Evolutionary conservation across 2,888 invertebrate genomes (phyloP), one percentile per base, ranked within the genome.

Genomic region (Philopedon plagiatum): DNA sequence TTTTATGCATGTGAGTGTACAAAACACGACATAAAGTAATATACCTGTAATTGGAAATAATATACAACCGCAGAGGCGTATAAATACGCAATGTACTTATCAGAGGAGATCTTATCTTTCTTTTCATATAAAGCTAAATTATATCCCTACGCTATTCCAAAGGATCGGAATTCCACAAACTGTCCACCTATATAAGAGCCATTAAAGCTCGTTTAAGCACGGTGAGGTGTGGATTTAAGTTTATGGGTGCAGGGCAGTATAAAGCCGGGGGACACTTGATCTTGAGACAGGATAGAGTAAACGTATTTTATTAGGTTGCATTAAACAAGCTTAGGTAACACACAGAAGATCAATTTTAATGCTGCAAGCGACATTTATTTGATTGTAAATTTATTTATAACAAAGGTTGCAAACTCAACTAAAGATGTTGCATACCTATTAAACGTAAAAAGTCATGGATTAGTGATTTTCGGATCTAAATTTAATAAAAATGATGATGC

Each of bases 71-170:
- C 58, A 66, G 44, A 66, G 66, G 64, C 56, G 54, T 5, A 41
- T 11, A 1, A 56, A 66, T 66, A 34, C 44, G 44, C 44, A 66
- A 58, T 32, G 54, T 57, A 66, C 46, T 23, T 51, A 29, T 67
- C 60, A 37, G 37, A 18, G 34, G 19, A 44, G 67, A 68, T 61
- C 41, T 68, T 68, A 68, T 68, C 67, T 37, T 29, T n/a, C 9
- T 29, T 60, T 68, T 51, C 51, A 61, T 68, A 68, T 61, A 61
- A 58, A 54, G 41, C 51, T 51, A 61, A 68, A 68, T 68, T 61
- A 61, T 39, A 61, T 26, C 39, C 11, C 26, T 5, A 15, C 37
- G 60, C 39, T 51, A 39, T 61, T 61, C 41, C 26, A 23, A 51
- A 68, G 18, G 57, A 49, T 49, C 7, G 51, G 49, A 67, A 67